These are phyloP conservation scores for Cardinalis cardinalis DNA, from an alignment of 2,113 vertebrate genomes.

Conservation along the genomic window DNA sequence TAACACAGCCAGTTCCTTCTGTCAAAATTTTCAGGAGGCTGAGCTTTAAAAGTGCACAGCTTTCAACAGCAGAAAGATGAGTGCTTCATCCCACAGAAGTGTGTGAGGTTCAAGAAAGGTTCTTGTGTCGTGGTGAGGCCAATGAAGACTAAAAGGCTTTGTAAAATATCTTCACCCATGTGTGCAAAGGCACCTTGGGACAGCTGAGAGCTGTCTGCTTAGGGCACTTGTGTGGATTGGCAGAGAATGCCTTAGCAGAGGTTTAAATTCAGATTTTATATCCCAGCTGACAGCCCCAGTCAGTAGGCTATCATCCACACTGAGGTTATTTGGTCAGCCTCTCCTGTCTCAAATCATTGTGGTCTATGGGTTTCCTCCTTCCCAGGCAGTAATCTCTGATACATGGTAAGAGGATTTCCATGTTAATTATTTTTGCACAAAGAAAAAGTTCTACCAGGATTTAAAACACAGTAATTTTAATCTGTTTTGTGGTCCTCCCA, in stretches of 20 bases:
- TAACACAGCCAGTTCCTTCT: background rate
- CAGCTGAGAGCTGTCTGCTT: background rate
- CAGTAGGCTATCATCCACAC: background rate
- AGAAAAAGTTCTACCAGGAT: background rate
- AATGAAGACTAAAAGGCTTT: background rate
- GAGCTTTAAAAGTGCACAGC: background rate
- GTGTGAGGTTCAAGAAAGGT: background rate
- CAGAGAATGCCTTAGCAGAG: background rate
- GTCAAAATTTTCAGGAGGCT: background rate
- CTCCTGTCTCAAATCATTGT: background rate
- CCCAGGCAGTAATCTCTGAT: background rate
- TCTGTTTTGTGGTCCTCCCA: background rate
- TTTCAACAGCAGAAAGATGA: constrained; percentile 29
- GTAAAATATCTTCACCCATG: background rate
- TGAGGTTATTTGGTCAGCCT: background rate
- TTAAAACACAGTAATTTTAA: background rate
- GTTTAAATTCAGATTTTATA: background rate
- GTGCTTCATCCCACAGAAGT: background rate
- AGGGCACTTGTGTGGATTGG: background rate
- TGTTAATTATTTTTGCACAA: background rate
- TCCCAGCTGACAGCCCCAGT: background rate
- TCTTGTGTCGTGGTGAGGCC: background rate
- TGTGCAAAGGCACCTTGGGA: background rate
- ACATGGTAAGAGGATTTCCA: background rate
- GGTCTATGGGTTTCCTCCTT: background rate